phyloP scores from a whole-genome alignment of 2,797 vertebrate genomes.

The Macroramphosus scolopax region DNA sequence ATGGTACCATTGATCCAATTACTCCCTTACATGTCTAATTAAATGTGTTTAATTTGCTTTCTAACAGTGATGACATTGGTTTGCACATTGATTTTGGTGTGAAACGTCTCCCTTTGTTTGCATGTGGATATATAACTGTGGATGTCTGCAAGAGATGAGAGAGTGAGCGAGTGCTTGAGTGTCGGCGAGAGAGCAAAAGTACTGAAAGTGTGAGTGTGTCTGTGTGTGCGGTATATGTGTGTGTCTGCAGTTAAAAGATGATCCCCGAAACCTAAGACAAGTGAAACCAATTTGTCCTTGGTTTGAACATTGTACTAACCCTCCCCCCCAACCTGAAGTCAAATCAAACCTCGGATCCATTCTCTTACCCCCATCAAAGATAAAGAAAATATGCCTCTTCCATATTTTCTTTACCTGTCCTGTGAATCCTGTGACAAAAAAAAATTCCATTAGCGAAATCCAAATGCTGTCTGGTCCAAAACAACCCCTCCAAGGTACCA shows the following conservation, averaged over 20 bases:
- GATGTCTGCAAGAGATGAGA: constrained; percentile 48
- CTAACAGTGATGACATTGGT: constrained; percentile 73
- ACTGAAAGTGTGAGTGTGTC: constrained; percentile 21
- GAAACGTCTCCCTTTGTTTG: constrained; percentile 73
- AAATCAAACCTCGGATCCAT: constrained; percentile 79
- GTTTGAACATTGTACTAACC: constrained; percentile 85
- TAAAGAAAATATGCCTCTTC: constrained; percentile 84
- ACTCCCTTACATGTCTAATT: constrained; percentile 68
- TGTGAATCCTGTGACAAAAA: constrained; percentile 76
- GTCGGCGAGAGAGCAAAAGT: constrained; percentile 19
- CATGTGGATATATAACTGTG: constrained; percentile 61
- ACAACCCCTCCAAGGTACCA: constrained; percentile 57
- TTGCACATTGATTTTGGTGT: constrained; percentile 83
- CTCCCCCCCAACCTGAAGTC: constrained; percentile 75
- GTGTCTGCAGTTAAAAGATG: constrained; percentile 80
- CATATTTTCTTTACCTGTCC: constrained; percentile 86
- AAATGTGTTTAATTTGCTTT: constrained; percentile 69
- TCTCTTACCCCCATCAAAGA: constrained; percentile 85
- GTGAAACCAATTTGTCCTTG: constrained; percentile 82
- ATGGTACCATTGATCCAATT: constrained; percentile 64
- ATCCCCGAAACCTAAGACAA: constrained; percentile 81
- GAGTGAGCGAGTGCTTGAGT: constrained; percentile 23
- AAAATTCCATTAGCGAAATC: constrained; percentile 72
- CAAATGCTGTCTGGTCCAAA: constrained; percentile 74
- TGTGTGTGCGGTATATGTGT: constrained; percentile 63